phyloP scores from a whole-genome alignment of 2,888 invertebrate species.

The Epistrophella euchroma region DNA sequence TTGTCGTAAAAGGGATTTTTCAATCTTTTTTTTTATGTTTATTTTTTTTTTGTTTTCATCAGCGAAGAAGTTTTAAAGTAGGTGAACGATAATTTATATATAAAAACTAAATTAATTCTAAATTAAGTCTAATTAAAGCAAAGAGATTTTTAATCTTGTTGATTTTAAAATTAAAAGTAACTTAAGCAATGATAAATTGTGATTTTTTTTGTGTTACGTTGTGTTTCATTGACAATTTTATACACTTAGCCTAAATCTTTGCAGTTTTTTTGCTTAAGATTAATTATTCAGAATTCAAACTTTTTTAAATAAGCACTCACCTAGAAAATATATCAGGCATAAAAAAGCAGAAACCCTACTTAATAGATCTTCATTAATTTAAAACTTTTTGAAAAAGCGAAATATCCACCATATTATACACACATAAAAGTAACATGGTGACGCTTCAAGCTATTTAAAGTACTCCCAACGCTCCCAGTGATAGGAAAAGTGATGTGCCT shows the following conservation, averaged over 20 bases:
- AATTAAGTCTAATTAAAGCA: conserved; percentile 30
- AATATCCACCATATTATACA: background rate
- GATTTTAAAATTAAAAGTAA: background rate
- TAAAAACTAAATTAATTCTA: conserved; percentile 13
- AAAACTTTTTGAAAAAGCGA: background rate
- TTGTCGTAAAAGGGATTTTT: conserved; percentile 25
- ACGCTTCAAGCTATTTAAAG: background rate
- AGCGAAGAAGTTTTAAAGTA: background rate
- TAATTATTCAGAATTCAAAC: background rate
- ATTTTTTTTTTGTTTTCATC: conserved; percentile 2
- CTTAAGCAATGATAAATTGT: background rate
- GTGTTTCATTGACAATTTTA: too few species aligned
- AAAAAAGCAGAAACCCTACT: background rate
- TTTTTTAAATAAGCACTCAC: background rate
- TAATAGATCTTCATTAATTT: background rate
- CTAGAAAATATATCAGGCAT: too few species aligned
- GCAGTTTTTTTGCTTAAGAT: background rate
- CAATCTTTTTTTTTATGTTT: background rate
- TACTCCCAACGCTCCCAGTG: too few species aligned
- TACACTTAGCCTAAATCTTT: too few species aligned
- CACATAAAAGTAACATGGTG: background rate
- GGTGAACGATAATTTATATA: background rate
- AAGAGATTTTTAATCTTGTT: conserved; percentile 7
- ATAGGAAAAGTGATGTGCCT: background rate
- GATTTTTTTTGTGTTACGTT: too few species aligned